phyloP scores from a whole-genome alignment of 2,113 vertebrate genomes.

The Mugil cephalus region DNA sequence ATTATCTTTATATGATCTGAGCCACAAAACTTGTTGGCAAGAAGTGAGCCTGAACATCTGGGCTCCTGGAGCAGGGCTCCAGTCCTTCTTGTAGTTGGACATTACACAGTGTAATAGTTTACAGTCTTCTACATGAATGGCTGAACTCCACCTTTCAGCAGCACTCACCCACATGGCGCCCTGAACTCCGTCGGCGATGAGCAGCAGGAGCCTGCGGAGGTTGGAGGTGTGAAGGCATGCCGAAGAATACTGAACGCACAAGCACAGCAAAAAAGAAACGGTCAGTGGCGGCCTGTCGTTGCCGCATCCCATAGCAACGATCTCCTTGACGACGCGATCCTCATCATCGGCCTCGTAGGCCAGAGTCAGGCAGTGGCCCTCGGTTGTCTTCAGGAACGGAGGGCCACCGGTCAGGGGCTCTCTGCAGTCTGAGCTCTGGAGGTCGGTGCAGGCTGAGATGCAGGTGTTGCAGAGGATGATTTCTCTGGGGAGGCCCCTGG shows the following conservation, averaged over 20 bases:
- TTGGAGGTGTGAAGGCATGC: conserved; percentile 68
- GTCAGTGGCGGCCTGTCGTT: conserved; percentile 62
- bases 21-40: no score
- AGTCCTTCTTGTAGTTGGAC: no score
- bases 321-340: conserved; percentile 71
- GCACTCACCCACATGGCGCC: conserved; percentile 82
- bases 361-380: conserved; percentile 67
- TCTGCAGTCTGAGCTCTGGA: background rate
- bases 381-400: conserved; percentile 54
- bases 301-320: conserved; percentile 58
- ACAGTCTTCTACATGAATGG: no score
- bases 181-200: conserved; percentile 80
- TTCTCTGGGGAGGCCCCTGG: background rate
- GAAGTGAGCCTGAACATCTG: no score
- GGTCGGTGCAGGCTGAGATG: conserved; percentile 24
- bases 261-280: conserved; percentile 77
- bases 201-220: conserved; percentile 82
- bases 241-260: conserved; percentile 81
- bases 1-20: no score
- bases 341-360: conserved; percentile 65
- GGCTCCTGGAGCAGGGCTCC: no score
- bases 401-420: background rate
- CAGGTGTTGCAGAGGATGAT: conserved; percentile 60
- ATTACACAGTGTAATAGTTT: no score
- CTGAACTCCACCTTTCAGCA: no score